Conservation (phyloP, 2,797 vertebrate species). For the Vultur gryphus region DNA sequence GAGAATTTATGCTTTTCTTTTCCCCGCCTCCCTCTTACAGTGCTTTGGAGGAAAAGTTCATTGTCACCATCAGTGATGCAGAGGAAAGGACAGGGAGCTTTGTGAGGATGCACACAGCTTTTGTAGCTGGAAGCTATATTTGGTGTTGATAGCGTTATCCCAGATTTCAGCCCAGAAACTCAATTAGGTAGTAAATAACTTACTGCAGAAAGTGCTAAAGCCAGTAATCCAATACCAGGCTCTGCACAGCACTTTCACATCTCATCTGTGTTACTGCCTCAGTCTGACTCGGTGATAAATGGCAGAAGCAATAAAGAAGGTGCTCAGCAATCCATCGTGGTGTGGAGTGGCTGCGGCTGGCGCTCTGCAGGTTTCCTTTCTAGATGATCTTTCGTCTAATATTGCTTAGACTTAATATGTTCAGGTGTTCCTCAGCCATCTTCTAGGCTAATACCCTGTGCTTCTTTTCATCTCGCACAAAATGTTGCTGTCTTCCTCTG, state of each 20-base stretch:
- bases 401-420: background rate
- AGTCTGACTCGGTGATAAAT: background rate
- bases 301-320: background rate
- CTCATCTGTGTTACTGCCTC: background rate
- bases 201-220: background rate
- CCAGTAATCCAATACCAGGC: background rate
- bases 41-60: background rate
- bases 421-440: background rate
- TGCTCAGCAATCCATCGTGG: background rate
- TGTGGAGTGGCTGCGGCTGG: background rate
- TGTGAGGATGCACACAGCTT: background rate
- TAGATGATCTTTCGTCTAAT: background rate
- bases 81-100: background rate
- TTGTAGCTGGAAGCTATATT: background rate
- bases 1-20: background rate
- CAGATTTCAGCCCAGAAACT: background rate
- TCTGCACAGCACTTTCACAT: background rate
- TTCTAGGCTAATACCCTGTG: background rate
- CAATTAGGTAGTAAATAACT: slow-evolving; percentile 35
- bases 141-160: background rate
- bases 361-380: background rate
- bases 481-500: background rate
- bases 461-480: background rate
- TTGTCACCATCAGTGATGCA: background rate
- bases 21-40: background rate